Percentiles rank a stretch among this genome's conserved stretches.
Evolutionary conservation across 2,113 vertebrate genomes (phyloP).

Genomic region (Campylorhamphus procurvoides): DNA sequence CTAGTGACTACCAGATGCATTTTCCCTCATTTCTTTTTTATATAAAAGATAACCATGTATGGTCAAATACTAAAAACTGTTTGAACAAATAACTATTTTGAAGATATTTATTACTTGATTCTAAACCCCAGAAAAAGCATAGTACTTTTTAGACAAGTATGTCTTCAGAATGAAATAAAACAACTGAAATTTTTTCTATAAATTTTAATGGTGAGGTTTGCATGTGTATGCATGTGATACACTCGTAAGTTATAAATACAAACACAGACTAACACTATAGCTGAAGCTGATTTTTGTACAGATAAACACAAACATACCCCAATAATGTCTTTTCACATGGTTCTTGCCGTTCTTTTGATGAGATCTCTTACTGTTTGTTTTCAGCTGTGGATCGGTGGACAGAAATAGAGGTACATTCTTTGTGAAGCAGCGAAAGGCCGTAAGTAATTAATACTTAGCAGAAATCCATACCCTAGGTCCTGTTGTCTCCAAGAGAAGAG

Average conservation of each 20-base stretch:
- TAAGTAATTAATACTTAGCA: background rate
- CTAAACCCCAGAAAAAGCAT: background rate
- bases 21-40: background rate
- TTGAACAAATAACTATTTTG: background rate
- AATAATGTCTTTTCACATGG: background rate
- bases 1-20: background rate
- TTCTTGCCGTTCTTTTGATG: background rate
- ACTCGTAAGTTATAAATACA: background rate
- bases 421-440: background rate
- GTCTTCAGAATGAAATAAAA: background rate
- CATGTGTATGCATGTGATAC: background rate
- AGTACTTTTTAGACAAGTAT: background rate
- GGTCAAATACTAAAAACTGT: background rate
- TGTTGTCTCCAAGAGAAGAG: background rate
- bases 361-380: background rate
- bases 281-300: background rate
- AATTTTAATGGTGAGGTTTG: background rate
- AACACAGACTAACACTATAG: background rate
- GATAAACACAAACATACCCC: background rate
- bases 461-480: background rate
- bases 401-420: background rate
- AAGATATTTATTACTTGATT: background rate
- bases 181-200: background rate
- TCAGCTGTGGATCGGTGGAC: background rate
- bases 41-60: background rate